Base-by-base conservation (phyloP, 92 coral and sea anemone species). In the Palythoa grandis region DNA sequence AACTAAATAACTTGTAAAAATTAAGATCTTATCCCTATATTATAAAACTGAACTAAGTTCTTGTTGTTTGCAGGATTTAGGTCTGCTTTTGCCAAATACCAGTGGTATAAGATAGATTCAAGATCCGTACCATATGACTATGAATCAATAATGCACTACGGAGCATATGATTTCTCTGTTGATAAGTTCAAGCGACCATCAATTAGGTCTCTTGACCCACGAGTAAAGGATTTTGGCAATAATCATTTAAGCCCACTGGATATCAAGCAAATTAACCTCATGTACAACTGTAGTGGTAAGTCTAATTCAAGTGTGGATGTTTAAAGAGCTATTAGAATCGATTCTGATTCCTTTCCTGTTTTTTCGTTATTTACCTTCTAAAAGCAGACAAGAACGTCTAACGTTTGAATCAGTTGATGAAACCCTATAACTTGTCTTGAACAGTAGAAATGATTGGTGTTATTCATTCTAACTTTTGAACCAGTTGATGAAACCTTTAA, bases 81-180 rank as follows among this genome's bases (percentile, higher is more conserved):
- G 73, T 87, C 69, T 37, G 98, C 95, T n/a, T 95, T 92, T 73
- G 48, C 72, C 38, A 87, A 88, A 39, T 89, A 89, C 68, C 88
- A 74, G 35, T 29, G 79, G 53, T 47, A 74, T 1, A 92, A 89
- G 53, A 82, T 92, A 16, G 86, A 94, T 76, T 91, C 98, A 60
- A 91, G 87, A 39, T 93, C 93, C 35, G 93, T 94, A 23, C 87
- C 93, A 65, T 96, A 96, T 58, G 98, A 94, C 60, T 92, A 92
- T 74, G 16, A 88, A 58, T 96, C 98, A 11, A 86, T 96, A 43
- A 96, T 96, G 98, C 98, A 96, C 70, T 96, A 96, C 65, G 93
- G 98, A 1, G 78, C 83, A 70, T 78, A 77, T 67, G 91, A 92
- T 54, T 96, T 88, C 79, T 75, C 93, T 72, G 89, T 58, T 69